These are phyloP conservation scores for Hydrophis major DNA, from an alignment of 2,797 vertebrate species.

Conservation along the genomic window DNA sequence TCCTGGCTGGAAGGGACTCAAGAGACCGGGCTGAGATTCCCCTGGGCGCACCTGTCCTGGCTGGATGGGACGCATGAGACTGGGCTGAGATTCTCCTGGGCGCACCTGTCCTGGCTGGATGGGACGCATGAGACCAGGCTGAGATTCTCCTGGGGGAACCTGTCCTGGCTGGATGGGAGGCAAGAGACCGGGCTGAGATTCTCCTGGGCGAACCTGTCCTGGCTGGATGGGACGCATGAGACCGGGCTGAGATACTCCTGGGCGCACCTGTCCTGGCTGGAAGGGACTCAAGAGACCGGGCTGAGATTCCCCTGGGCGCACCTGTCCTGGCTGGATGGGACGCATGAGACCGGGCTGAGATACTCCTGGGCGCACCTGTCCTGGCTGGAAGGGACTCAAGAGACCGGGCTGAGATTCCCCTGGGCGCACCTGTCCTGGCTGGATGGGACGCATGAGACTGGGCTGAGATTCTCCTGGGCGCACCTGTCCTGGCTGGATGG, in stretches of 20 bases:
- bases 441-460: rapidly evolving
- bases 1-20: neutral
- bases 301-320: neutral
- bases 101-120: neutral
- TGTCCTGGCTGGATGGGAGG: neutral
- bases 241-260: rapidly evolving
- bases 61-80: rapidly evolving
- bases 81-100: neutral
- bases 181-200: no score
- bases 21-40: neutral
- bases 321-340: rapidly evolving
- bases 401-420: rapidly evolving
- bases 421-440: neutral
- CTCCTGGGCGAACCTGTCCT: neutral
- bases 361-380: neutral
- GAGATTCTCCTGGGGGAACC: neutral
- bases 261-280: neutral
- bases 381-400: rapidly evolving
- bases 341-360: neutral
- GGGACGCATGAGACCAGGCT: rapidly evolving
- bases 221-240: rapidly evolving
- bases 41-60: no score
- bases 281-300: neutral
- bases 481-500: neutral
- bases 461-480: conserved; percentile 7